Base-by-base conservation (phyloP, 2,113 vertebrate species). In the Archocentrus centrarchus region DNA sequence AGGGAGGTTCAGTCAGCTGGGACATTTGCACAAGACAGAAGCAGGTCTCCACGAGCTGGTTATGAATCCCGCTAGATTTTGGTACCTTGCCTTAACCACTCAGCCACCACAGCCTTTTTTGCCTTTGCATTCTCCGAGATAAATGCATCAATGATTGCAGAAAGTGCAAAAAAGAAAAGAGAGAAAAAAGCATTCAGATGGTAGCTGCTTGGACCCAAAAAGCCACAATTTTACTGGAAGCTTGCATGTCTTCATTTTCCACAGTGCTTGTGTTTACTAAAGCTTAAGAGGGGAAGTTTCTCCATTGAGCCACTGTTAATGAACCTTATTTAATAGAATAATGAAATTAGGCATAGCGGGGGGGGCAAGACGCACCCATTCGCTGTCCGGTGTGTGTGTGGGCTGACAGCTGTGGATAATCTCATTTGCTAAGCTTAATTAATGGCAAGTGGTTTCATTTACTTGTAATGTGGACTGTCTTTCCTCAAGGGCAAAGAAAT, bases 371-470 rank as follows among this genome's bases (percentile, higher is more conserved):
- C 78, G 83, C 70, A 41, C 75, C 73, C 61, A 44, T 77, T 88
- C 18, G 4, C 85, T 68, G 87, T 80, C 82, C 79, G 0, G 27
- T 10, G 37, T 39, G 79, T 77, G 84, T 84, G 68, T 30, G 79
- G 70, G 88, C 84, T 93, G 93, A 94, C 93, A 93, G 92, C 93
- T 91, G 88, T 86, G 84, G 87, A 89, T 93, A 92, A 94, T 91
- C 91, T 87, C 59, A 92, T 94, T 93, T 89, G 79, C 88, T 83
- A 62, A 84, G 82, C 57, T 15, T 91, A 92, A 93, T 94, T 92
- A 93, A 91, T 83, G 82, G 78, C 35, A 77, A 90, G 86, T 41
- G 64, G 78, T 84, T 86, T 90, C 61, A 90, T 92, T 86, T 91
- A 66, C 86, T 88, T 75, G 50, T 82, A 89, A 82, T 84, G 64